phyloP scores from a whole-genome alignment of 1,140 invertebrate species.

The Drosophila nannoptera region DNA sequence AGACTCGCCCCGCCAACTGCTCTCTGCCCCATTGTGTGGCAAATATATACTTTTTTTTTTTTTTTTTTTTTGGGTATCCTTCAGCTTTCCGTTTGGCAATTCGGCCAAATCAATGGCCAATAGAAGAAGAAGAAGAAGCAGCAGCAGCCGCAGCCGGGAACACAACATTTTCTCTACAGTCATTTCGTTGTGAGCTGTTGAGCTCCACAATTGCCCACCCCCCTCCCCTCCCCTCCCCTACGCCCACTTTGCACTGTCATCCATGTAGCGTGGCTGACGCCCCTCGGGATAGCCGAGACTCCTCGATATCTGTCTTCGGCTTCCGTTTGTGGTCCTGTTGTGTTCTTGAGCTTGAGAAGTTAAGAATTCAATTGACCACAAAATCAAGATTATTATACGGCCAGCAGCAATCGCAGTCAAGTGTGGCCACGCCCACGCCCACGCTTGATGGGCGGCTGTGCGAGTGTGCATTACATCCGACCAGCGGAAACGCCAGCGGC shows the following conservation, averaged over 20 bases:
- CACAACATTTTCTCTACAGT: conserved; percentile 64
- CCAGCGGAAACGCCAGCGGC: conserved; percentile 42
- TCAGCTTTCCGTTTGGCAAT: conserved; percentile 30
- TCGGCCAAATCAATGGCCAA: conserved; percentile 73
- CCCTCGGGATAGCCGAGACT: conserved; percentile 60
- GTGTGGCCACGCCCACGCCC: conserved; percentile 26
- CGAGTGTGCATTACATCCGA: not conserved
- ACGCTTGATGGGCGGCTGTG: conserved; percentile 29
- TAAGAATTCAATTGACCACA: conserved; percentile 78
- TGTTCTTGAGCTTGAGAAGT: conserved; percentile 71
- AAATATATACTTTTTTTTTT: conserved; percentile 9
- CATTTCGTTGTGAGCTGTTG: conserved; percentile 61
- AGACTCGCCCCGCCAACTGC: not conserved
- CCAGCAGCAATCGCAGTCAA: conserved; percentile 11
- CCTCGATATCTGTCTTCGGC: conserved; percentile 18
- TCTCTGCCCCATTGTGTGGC: conserved; percentile 22
- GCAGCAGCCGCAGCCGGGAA: conserved; percentile 57
- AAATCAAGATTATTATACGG: conserved; percentile 78
- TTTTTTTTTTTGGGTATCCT: conserved; percentile 5
- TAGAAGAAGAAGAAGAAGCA: conserved; percentile 11
- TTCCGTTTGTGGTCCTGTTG: conserved; percentile 47
- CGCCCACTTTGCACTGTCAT: conserved; percentile 62
- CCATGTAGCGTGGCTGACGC: conserved; percentile 49
- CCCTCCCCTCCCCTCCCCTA: conserved; percentile 5
- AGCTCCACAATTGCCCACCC: conserved; percentile 53